These are phyloP conservation scores for Plestiodon gilberti DNA, from an alignment of 2,113 vertebrate species.

Conservation along the genomic window DNA sequence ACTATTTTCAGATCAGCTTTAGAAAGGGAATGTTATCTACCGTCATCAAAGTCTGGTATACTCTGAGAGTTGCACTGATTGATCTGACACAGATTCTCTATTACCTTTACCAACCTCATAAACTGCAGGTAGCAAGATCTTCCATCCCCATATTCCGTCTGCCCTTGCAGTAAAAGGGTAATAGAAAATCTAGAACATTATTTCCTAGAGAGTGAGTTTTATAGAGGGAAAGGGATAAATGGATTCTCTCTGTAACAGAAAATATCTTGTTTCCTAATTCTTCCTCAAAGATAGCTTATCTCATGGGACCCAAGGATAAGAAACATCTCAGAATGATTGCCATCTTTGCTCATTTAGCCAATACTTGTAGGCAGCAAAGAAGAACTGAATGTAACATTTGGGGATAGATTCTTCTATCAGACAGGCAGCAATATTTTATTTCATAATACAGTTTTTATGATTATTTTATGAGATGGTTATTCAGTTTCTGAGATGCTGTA, in stretches of 20 bases:
- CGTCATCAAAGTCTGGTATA: neutral
- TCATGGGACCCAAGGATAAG: neutral
- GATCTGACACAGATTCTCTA: neutral
- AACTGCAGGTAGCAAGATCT: neutral
- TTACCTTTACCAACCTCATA: neutral
- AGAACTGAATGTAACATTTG: neutral
- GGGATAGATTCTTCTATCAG: neutral
- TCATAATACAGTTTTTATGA: neutral
- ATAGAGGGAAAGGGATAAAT: neutral
- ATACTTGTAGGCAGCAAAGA: neutral
- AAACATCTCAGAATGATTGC: slow-evolving; percentile 11
- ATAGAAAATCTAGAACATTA: neutral
- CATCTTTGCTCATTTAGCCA: slow-evolving; percentile 2
- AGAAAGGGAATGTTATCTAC: neutral
- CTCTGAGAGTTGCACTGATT: neutral
- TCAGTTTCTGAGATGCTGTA: neutral
- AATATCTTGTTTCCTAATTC: neutral
- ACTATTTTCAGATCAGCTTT: neutral
- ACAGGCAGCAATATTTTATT: neutral
- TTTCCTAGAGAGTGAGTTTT: neutral
- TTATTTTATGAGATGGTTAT: neutral
- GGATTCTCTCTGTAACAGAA: neutral
- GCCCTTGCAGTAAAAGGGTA: neutral
- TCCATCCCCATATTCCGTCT: neutral
- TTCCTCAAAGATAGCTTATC: slow-evolving; percentile 3